Evolutionary conservation across 2,888 invertebrate genomes (phyloP), one percentile per base, ranked within the genome.

Genomic region (Mythimna pallens): DNA sequence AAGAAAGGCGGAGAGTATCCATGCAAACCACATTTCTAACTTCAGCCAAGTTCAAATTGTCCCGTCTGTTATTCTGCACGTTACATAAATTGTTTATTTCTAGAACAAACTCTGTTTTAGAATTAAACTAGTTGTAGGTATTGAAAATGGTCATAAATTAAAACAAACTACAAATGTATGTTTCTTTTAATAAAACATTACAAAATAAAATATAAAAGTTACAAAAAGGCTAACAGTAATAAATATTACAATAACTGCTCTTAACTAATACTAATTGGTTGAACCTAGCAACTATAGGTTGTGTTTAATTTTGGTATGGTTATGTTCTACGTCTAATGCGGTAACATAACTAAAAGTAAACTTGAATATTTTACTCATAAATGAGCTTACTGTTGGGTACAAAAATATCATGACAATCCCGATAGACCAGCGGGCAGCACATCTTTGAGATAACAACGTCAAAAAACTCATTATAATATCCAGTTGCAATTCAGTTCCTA

Each of bases 1-100:
- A 75, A 50, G 10, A 76, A 78, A 14, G 87, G 87, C 0, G 84
- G 78, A 0, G 64, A 62, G 1, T 3, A 73, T 47, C 89, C 89
- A 17, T 93, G 93, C 82, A 88, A 90, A 69, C 89, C 90, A 4
- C 89, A 86, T 7, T 87, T 69, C 40, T 86, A 75, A 64, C 40
- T 40, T 36, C 50, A 63, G 14, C 50, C 25, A 17, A 30, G 14
- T 47, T 61, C 10, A 77, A 54, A 47, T n/a, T 10, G 5, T 30
- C 8, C 72, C 52, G 30, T 52, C 52, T 22, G 22, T 40, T 62
- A 63, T 12, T 54, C 66, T 52, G 22, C 40, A 66, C 50, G 10
- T 25, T 36, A 9, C 43, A n/a, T 9, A 6, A n/a, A 40, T 54
- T 6, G 20, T 63, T 40, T 1, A 59, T 17, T 50, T 34, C 22